Conservation (phyloP, 2,797 vertebrate genomes). For the Staurois parvus region DNA sequence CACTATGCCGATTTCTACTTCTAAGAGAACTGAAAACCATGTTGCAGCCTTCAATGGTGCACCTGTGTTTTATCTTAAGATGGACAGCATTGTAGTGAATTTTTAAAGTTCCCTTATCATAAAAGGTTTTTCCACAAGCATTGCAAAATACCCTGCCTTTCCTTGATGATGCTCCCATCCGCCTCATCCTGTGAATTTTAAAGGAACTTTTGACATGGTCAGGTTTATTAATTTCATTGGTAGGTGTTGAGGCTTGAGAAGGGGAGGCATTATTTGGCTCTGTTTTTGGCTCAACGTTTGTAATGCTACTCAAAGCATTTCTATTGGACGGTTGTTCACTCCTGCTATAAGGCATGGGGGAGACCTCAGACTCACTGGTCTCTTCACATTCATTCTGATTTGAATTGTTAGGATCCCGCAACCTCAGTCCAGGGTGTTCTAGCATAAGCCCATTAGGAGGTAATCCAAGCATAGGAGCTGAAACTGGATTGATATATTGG, state of each 20-base stretch:
- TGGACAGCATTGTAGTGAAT: conserved; percentile 85
- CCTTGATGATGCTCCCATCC: conserved; percentile 93
- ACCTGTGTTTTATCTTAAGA: conserved; percentile 84
- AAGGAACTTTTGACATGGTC: conserved; percentile 83
- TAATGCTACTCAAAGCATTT: conserved; percentile 86
- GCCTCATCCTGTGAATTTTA: conserved; percentile 83
- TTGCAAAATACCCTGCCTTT: conserved; percentile 98
- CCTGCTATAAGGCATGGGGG: conserved; percentile 89
- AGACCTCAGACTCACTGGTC: conserved; percentile 95
- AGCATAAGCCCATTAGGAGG: conserved; percentile 95
- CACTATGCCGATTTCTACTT: conserved; percentile 97
- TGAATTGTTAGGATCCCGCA: conserved; percentile 90
- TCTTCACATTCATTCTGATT: conserved; percentile 93
- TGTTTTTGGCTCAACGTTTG: conserved; percentile 93
- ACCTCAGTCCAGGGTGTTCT: conserved; percentile 90
- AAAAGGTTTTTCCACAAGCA: conserved; percentile 88
- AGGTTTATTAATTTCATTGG: conserved; percentile 76
- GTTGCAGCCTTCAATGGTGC: conserved; percentile 86
- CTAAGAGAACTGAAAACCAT: conserved; percentile 96
- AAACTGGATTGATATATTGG: conserved; percentile 98
- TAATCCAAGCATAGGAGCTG: conserved; percentile 93
- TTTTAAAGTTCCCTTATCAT: conserved; percentile 86
- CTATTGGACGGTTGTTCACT: conserved; percentile 89
- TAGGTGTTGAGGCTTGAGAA: conserved; percentile 86
- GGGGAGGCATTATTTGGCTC: conserved; percentile 94